These are phyloP conservation scores for Phycodurus eques DNA, from an alignment of 2,113 vertebrate genomes.

Conservation along the genomic window DNA sequence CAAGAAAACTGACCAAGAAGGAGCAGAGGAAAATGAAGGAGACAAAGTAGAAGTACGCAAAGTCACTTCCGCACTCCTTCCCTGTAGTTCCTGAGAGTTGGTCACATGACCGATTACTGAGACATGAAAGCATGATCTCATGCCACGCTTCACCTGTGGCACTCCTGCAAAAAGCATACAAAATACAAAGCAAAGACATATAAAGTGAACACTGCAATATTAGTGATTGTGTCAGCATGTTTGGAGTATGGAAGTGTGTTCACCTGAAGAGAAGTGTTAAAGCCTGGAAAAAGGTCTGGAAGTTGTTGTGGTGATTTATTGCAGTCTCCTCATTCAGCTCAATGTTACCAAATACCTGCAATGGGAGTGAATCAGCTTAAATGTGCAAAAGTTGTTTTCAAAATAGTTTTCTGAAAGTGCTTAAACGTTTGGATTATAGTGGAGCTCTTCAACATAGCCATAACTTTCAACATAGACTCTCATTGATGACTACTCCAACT, in stretches of 20 bases:
- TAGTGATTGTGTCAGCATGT: background rate
- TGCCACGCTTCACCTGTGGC: conserved; percentile 98
- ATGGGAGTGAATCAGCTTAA: background rate
- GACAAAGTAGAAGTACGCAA: conserved; percentile 98
- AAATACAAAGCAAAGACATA: background rate
- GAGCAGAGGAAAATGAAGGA: conserved; percentile 99
- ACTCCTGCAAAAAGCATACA: conserved; percentile 75
- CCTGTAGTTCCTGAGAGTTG: conserved; percentile 70
- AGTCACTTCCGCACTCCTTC: conserved; percentile 91
- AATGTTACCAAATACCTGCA: conserved; percentile 96
- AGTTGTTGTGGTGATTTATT: conserved; percentile 95
- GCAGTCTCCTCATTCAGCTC: conserved; percentile 81
- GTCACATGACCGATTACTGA: conserved; percentile 84
- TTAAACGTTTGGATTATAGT: background rate
- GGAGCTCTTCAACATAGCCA: background rate
- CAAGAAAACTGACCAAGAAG: conserved; percentile 84
- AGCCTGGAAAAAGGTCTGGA: conserved; percentile 92
- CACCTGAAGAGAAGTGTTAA: conserved; percentile 95
- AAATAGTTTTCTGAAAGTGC: background rate
- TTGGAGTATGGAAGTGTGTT: background rate
- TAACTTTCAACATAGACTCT: background rate
- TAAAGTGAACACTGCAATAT: background rate
- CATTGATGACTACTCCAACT: background rate
- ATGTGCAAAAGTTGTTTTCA: background rate
- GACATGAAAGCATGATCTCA: conserved; percentile 93